A percentile compares a stretch with the other conserved stretches of the same genome.
These are phyloP conservation scores for Drosophila dives DNA, from an alignment of 2,888 invertebrate species.

Conservation along the genomic window DNA sequence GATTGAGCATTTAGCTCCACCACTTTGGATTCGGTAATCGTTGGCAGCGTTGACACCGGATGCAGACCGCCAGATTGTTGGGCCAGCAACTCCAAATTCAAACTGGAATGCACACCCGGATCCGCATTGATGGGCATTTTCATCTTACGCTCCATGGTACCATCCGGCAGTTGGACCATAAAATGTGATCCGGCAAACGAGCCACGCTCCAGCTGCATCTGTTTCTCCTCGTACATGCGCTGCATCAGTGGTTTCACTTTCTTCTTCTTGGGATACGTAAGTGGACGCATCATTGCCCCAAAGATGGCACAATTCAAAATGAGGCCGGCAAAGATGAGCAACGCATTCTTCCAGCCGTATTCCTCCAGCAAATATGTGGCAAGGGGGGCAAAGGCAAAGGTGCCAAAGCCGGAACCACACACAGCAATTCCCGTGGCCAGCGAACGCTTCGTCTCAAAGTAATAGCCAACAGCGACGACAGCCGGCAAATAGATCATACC, in stretches of 20 bases:
- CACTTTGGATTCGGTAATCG: slow-evolving; percentile 93
- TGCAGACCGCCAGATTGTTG: slow-evolving; percentile 89
- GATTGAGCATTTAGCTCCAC: slow-evolving; percentile 85
- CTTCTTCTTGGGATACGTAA: slow-evolving; percentile 85
- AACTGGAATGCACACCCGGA: slow-evolving; percentile 96
- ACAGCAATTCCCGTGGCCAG: slow-evolving; percentile 98
- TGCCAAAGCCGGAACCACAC: slow-evolving; percentile 97
- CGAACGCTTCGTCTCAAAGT: slow-evolving; percentile 97
- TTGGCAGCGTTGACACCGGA: slow-evolving; percentile 93
- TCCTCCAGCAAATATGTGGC: slow-evolving; percentile 91
- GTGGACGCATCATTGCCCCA: slow-evolving; percentile 86
- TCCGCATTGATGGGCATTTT: slow-evolving; percentile 96
- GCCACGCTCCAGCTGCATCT: slow-evolving; percentile 95
- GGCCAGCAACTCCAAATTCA: slow-evolving; percentile 93
- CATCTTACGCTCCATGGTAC: slow-evolving; percentile 94
- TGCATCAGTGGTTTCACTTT: slow-evolving; percentile 91
- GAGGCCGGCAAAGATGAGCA: slow-evolving; percentile 95
- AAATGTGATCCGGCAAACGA: slow-evolving; percentile 95
- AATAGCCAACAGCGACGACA: slow-evolving; percentile 98
- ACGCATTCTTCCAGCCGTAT: slow-evolving; percentile 95
- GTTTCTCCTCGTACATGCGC: slow-evolving; percentile 96
- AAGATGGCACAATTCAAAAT: slow-evolving; percentile 96
- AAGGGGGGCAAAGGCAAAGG: slow-evolving; percentile 97
- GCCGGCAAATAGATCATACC: slow-evolving; percentile 98
- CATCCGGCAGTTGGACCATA: slow-evolving; percentile 94